Evolutionary conservation across 1,140 invertebrate genomes (phyloP), one percentile per base, ranked within the genome.

Genomic region (Sitophilus oryzae): DNA sequence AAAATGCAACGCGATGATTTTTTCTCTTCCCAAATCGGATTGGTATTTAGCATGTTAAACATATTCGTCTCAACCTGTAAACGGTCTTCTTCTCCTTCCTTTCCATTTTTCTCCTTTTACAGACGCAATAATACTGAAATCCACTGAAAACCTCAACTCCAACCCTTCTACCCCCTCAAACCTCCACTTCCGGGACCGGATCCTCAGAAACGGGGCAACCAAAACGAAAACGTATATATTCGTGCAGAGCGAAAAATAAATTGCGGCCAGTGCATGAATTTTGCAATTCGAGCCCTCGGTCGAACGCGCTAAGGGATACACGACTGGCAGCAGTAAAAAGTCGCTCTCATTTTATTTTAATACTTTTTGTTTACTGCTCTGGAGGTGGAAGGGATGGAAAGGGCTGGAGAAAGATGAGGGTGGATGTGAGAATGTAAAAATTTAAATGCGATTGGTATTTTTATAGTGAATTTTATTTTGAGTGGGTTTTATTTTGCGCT

Each of bases 261-360:
- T 52, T 52, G 49, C 38, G 49, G 49, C 49, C 22, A 52, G 35
- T 52, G 49, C 41, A 52, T 52, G 50, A 52, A 52, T 52, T 52
- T 52, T 44, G 50, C 50, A 52, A 52, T 52, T 52, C 30, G n/a
- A n/a, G n/a, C 44, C 50, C 50, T 35, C 22, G 50, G 44, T n/a
- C n/a, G 44, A 52, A 52, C 21, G 50, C 20, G 51, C 37, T 45
- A 53, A 53, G 51, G 41, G 38, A 41, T 53, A 25, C 21, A 40
- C 20, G 48, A 11, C 23, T 38, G 19, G n/a, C 16, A 35, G 25
- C 23, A 45, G 37, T 45, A 53, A 53, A n/a, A 53, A 45, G 30
- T 16, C 42, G 1, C 35, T 53, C 46, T 45, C 51, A 43, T 45
- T n/a, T n/a, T n/a, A n/a, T n/a, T n/a, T n/a, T n/a, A n/a, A n/a